These are phyloP conservation scores for Drosophila basisetae DNA, from an alignment of 2,888 invertebrate species.

Conservation along the genomic window DNA sequence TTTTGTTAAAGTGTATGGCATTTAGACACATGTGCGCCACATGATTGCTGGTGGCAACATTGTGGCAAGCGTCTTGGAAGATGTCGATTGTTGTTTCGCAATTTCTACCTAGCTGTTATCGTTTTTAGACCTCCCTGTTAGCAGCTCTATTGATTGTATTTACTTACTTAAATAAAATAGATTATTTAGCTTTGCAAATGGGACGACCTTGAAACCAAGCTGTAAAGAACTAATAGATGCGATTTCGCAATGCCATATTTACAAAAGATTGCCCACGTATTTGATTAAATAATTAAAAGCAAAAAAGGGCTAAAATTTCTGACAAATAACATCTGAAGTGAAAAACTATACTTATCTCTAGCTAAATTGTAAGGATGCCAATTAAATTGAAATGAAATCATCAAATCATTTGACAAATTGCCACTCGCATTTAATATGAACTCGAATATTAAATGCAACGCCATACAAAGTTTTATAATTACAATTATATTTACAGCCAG, in stretches of 20 bases:
- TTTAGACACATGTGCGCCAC: background rate
- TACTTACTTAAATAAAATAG: constrained; percentile 1
- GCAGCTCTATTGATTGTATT: constrained; percentile 5
- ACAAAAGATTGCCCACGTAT: background rate
- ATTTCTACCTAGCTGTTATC: constrained; percentile 26
- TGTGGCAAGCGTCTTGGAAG: constrained; percentile 7
- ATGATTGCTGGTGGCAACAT: constrained; percentile 14
- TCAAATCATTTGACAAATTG: background rate
- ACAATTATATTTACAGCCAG: background rate
- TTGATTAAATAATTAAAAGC: background rate
- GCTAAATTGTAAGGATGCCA: background rate
- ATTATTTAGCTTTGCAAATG: constrained; percentile 21
- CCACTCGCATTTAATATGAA: too few relatives aligned
- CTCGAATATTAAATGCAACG: background rate
- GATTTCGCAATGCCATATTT: background rate
- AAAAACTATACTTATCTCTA: background rate
- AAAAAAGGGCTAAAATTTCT: background rate
- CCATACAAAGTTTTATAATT: constrained; percentile 5
- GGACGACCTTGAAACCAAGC: constrained; percentile 24
- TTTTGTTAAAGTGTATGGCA: constrained; percentile 8
- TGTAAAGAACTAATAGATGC: background rate
- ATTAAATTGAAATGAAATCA: background rate
- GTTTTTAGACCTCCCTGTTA: constrained; percentile 30
- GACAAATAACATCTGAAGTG: background rate
- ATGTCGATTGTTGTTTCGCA: background rate